These are phyloP conservation scores for Anthopleura xanthogrammica DNA, from an alignment of 92 coral and sea anemone species.

Conservation along the genomic window DNA sequence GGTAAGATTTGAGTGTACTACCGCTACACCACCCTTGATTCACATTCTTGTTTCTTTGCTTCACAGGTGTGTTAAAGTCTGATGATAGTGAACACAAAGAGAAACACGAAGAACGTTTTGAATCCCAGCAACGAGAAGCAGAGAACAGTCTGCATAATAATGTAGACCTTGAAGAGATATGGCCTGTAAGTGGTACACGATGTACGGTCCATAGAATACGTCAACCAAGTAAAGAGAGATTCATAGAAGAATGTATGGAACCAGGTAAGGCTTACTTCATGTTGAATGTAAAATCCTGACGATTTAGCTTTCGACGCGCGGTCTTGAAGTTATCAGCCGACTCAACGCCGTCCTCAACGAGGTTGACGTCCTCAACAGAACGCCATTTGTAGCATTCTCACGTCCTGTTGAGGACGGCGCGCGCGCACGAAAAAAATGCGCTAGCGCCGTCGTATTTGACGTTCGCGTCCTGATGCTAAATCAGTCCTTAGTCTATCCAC, in stretches of 20 bases:
- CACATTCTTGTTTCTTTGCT: neutral
- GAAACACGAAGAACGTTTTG: constrained; percentile 57
- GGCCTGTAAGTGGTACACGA: constrained; percentile 60
- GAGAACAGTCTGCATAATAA: constrained; percentile 43
- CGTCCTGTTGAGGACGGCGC: too few relatives aligned
- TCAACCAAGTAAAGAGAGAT: constrained; percentile 63
- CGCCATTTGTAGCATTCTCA: too few relatives aligned
- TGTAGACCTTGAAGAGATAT: constrained; percentile 50
- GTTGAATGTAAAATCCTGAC: neutral
- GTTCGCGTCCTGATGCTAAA: too few relatives aligned
- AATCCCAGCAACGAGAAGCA: constrained; percentile 11
- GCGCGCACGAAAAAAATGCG: too few relatives aligned
- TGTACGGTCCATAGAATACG: constrained; percentile 70
- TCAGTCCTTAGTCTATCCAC: too few relatives aligned
- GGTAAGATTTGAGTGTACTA: too few relatives aligned
- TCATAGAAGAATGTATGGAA: constrained; percentile 61
- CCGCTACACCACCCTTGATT: too few relatives aligned
- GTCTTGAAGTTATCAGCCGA: neutral
- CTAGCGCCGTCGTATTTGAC: too few relatives aligned
- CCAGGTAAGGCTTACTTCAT: constrained; percentile 42
- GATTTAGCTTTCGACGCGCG: neutral
- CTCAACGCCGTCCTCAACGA: too few relatives aligned
- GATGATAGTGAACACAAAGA: neutral
- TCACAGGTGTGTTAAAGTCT: neutral
- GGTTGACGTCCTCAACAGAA: too few relatives aligned